Base-by-base conservation (phyloP, 2,888 invertebrate species). In the Zele albiditarsus region DNA sequence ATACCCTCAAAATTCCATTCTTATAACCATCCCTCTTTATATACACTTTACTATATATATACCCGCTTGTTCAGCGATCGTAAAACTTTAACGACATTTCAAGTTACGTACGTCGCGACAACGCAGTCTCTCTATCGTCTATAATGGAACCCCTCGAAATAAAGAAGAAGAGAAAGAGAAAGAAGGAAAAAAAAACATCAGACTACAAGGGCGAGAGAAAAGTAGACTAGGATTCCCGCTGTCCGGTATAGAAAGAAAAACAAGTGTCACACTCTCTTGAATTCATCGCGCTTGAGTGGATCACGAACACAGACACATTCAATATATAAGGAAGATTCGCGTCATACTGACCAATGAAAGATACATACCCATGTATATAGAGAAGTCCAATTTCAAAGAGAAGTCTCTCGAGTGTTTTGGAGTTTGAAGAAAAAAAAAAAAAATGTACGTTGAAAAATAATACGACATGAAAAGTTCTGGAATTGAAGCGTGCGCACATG, bases 81-180 rank as follows among this genome's bases (percentile, higher is more conserved):
- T 58, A 58, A 73, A 73, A 73, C 42, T 73, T 58, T 66, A 73
- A 73, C 67, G 73, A 73, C 73, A 66, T 73, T 73, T 67, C 38
- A 66, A 63, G 58, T 69, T 69, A 38, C 14, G 28, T 23, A 31
- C 31, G 23, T 60, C 38, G 38, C 60, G 62, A 60, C 62, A 42
- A 28, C 28, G 46, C 10, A 33, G 20, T 71, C 49, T 33, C 25
- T 38, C 8, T 25, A 38, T 31, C 57, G 16, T 53, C 8, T 23
- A 23, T 23, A 38, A 12, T 38, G 31, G 53, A 27, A 23, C 31
- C 31, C 53, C 38, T 33, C 25, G 12, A 63, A 65, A 65, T 33
- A 33, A 23, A 4, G 23, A 31, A 31, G 38, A 38, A 38, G 12
- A 38, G 33, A 38, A 65, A 33, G 20, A 63, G 31, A 63, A 63